Evolutionary conservation across 2,888 invertebrate genomes (phyloP), one percentile per base, ranked within the genome.

Genomic region (Chrysomela aeneicollis): DNA sequence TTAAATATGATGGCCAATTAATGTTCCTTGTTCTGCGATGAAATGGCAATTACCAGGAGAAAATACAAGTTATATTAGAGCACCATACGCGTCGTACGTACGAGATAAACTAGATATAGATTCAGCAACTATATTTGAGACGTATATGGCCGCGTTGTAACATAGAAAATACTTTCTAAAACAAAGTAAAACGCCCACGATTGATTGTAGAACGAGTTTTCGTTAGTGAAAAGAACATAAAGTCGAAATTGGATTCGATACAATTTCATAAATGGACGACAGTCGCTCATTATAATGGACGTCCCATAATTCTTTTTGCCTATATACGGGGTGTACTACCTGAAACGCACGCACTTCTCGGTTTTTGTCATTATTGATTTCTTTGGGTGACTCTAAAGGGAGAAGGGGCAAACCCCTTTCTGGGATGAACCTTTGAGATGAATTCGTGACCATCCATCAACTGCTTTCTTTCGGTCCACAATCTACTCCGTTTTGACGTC

Each of bases 131-230:
- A 55, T 63, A 63, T 70, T 64, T 68, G 66, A 61, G 71, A 71
- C 76, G 62, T 77, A 76, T 76, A 76, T 73, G 76, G 76, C 58
- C 68, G 70, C 47, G 42, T 1, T 15, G 35, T 42, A 70, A 69
- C 72, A 74, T 76, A 76, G 76, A 78, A 76, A 73, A 72, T 68
- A 77, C 79, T 79, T 78, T 79, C 79, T 78, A 79, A 77, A 75
- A 75, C 76, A 76, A 78, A 78, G 76, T 77, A 75, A 61, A 77
- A 78, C 78, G 76, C 78, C 78, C 77, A 78, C 78, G 74, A 78
- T 74, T 76, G 75, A 77, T 76, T 42, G 15, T 15, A 76, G 73
- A 72, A 63, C 71, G 69, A 67, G 72, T 75, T 72, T 67, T 73
- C 72, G 73, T 74, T 74, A 75, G 63, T 58, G 61, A 63, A 60